Conservation (phyloP, 1,140 invertebrate species). For the Proctacanthus coquilletti region DNA sequence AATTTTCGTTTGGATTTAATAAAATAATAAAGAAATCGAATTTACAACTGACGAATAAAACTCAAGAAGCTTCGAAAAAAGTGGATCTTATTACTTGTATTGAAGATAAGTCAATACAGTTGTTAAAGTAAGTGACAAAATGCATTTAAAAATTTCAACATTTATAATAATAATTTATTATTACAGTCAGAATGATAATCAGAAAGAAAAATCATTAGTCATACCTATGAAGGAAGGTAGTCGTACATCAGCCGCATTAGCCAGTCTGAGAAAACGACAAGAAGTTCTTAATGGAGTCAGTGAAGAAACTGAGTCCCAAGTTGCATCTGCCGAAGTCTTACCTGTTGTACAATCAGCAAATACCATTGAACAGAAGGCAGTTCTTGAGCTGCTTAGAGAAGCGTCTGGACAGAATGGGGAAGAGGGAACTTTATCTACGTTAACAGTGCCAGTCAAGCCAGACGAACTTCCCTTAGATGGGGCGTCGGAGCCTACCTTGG, state of each 20-base stretch:
- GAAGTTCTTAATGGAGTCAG: conserved; percentile 27
- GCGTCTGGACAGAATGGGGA: conserved; percentile 25
- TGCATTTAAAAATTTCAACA: no score
- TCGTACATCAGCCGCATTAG: conserved; percentile 35
- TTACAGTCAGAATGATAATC: conserved; percentile 33
- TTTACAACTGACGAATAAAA: conserved; percentile 25
- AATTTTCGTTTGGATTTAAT: conserved; percentile 62
- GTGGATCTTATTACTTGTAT: conserved; percentile 56
- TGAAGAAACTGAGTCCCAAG: conserved; percentile 27
- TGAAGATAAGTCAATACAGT: conserved; percentile 55
- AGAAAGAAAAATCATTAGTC: conserved; percentile 36
- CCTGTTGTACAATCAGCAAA: conserved; percentile 13
- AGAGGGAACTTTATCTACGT: no score
- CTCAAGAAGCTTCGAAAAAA: conserved; percentile 32
- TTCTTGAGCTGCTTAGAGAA: conserved; percentile 39
- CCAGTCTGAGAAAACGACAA: conserved; percentile 21
- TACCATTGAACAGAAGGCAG: conserved; percentile 35
- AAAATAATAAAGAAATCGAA: conserved; percentile 50
- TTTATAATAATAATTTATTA: conserved; percentile 7
- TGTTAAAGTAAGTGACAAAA: conserved; percentile 52
- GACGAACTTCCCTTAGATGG: conserved; percentile 35
- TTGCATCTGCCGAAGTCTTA: no score
- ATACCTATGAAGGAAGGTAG: conserved; percentile 44
- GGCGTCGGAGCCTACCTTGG: conserved; percentile 52
- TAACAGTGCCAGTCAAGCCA: conserved; percentile 36